Percentiles rank a stretch among this genome's conserved stretches.
These are phyloP conservation scores for Bolinopsis microptera DNA, from an alignment of 37 sponge, comb jelly and placozoan species.

Conservation along the genomic window DNA sequence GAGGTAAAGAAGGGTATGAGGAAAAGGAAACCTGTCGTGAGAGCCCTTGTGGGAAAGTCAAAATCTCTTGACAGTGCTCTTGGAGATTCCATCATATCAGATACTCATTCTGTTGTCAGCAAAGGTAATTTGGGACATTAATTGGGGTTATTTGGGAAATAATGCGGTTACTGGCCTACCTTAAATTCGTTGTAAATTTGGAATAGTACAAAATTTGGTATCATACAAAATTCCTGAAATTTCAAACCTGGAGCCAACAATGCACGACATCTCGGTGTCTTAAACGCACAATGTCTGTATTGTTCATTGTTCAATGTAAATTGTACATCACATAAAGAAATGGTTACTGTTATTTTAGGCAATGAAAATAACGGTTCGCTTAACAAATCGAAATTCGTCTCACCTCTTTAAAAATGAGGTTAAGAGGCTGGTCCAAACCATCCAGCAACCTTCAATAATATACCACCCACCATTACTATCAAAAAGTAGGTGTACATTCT, in stretches of 20 bases:
- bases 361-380: constrained; percentile 36
- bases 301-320: no score
- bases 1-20: neutral
- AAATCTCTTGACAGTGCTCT: constrained; percentile 49
- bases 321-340: no score
- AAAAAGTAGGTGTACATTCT: constrained; percentile 9
- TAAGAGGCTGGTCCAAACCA: neutral
- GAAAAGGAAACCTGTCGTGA: neutral
- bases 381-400: constrained; percentile 33
- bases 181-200: no score
- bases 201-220: no score
- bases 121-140: neutral
- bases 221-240: neutral
- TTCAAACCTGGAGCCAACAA: neutral
- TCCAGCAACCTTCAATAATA: constrained; percentile 47
- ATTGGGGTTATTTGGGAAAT: neutral
- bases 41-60: neutral
- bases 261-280: no score
- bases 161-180: no score
- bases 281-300: no score
- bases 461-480: neutral
- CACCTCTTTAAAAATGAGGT: constrained; percentile 54
- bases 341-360: no score
- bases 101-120: neutral
- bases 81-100: constrained; percentile 28